Conservation (phyloP, 2,113 vertebrate species). For the Phalacrocorax carbo region DNA sequence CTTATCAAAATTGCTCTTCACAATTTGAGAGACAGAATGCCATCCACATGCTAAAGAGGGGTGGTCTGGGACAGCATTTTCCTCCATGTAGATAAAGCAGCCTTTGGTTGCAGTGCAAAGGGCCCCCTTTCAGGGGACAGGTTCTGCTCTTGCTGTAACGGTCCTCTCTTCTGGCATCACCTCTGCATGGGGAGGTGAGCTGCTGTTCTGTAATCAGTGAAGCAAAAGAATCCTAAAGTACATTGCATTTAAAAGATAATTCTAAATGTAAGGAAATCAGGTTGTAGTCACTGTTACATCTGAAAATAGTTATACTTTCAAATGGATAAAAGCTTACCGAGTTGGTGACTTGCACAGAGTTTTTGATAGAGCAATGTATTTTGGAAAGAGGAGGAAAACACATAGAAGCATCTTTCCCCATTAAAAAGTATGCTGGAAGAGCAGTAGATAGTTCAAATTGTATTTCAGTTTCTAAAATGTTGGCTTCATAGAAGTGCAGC, state of each 20-base stretch:
- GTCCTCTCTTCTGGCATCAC: background rate
- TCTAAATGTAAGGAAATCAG: background rate
- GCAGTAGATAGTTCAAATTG: background rate
- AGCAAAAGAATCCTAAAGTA: background rate
- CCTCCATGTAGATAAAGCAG: background rate
- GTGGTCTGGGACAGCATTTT: background rate
- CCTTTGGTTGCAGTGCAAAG: background rate
- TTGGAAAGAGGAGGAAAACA: background rate
- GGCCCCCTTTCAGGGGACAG: background rate
- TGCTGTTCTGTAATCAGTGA: background rate
- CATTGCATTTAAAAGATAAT: background rate
- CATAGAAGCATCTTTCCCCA: background rate
- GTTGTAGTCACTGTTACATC: background rate
- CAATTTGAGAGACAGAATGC: background rate
- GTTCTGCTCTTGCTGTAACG: background rate
- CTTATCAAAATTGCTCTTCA: background rate
- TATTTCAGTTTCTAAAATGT: background rate
- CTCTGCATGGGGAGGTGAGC: background rate
- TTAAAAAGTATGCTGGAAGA: background rate
- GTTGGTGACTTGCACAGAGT: background rate
- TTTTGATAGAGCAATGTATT: background rate
- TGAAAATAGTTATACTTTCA: background rate
- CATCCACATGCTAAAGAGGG: background rate
- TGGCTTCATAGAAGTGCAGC: background rate
- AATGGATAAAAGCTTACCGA: background rate